These are phyloP conservation scores for Acrocera orbiculus DNA, from an alignment of 2,888 invertebrate species.

Conservation along the genomic window DNA sequence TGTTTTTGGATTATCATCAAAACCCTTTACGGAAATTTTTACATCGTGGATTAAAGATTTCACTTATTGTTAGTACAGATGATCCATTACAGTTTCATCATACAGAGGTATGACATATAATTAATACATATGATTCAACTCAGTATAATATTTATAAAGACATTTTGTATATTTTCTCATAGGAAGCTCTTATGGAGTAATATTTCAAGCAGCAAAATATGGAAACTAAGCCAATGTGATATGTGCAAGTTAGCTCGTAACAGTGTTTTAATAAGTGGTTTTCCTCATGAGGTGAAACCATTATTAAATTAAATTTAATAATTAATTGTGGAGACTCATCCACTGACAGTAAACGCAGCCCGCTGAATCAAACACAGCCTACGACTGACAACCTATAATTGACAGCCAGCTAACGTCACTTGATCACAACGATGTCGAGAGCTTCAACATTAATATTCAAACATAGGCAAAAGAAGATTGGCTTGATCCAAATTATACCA, in stretches of 20 bases:
- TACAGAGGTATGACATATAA: constrained; percentile 56
- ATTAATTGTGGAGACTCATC: neutral
- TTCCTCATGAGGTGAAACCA: constrained; percentile 65
- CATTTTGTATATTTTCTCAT: constrained; percentile 12
- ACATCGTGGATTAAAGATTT: constrained; percentile 81
- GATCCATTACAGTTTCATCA: constrained; percentile 99
- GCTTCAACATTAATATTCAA: no score
- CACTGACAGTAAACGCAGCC: no score
- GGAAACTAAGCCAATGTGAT: constrained; percentile 96
- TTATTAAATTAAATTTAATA: neutral
- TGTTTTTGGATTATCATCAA: constrained; percentile 96
- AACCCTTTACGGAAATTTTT: constrained; percentile 96
- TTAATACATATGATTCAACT: neutral
- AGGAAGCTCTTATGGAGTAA: constrained; percentile 99
- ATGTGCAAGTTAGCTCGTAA: constrained; percentile 97
- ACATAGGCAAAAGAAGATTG: constrained; percentile 89
- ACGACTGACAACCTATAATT: no score
- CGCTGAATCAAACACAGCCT: no score
- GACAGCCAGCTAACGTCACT: no score
- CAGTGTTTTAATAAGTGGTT: constrained; percentile 94
- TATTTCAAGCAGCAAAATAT: constrained; percentile 99
- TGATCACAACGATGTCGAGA: no score
- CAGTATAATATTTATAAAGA: neutral
- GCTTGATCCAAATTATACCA: constrained; percentile 90
- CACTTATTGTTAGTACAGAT: constrained; percentile 91